Base-by-base conservation (phyloP, 2,797 vertebrate genomes). In the Phoebastria nigripes region DNA sequence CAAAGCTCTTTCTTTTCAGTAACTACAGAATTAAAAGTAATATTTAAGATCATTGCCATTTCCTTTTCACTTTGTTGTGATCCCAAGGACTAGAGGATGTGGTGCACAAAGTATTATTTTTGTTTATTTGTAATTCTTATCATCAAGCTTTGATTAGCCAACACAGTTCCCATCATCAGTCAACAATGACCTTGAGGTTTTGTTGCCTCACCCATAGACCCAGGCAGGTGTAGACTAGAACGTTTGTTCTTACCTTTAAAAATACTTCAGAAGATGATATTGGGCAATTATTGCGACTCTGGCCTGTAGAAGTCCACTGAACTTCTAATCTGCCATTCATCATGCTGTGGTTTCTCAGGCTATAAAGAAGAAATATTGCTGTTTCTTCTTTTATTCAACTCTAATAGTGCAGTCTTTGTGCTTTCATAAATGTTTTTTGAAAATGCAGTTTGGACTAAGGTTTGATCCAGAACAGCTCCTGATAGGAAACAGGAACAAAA, bases 141-240 rank as follows among this genome's bases (percentile, higher is more conserved):
- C 82, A 74, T 81, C 66, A 91, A 39, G 11, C 13, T 90, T 85
- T 81, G 42, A 94, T 94, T 91, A 90, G 47, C 74, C 41, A 95
- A 86, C 63, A 79, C 12, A 87, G 47, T 84, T 95, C 35, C 21
- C 59, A 89, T 26, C 62, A 66, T 90, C 86, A 93, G 39, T 85
- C 83, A 94, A n/a, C 70, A 89, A 17, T 63, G 79, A 95, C 82
- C 87, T 69, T 72, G 52, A 93, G 17, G 29, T 95, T 95, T 90
- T 94, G 65, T 83, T 93, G 83, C 88, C 66, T 95, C 93, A 87
- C 71, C 70, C 94, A 86, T 22, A 93, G 56, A 73, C 22, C 22
- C 15, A 74, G 86, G 70, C 89, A 97, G 61, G 93, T 93, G 59
- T 78, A 66, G 89, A 93, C 87, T 95, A 59, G 91, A 96, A 93